phyloP scores from a whole-genome alignment of 2,113 vertebrate species.

The Suncus etruscus region DNA sequence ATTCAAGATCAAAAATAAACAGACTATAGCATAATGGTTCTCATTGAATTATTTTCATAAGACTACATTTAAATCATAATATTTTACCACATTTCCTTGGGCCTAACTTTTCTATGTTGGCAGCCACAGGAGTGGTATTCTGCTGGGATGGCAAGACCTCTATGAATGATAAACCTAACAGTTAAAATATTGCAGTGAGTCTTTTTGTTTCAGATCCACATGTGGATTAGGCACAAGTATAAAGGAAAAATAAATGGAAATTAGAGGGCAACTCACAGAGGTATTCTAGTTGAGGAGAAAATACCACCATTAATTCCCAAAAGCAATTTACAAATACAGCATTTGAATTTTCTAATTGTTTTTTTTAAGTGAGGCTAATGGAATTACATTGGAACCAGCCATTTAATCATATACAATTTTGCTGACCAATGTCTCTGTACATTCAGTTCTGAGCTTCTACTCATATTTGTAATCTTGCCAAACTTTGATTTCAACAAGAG shows the following conservation, averaged over 20 bases:
- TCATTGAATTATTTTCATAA: constrained; percentile 71
- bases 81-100: constrained; percentile 76
- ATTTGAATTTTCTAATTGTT: constrained; percentile 75
- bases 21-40: constrained; percentile 62
- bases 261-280: constrained; percentile 67
- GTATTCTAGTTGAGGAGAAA: constrained; percentile 72
- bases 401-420: constrained; percentile 73
- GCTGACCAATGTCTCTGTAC: constrained; percentile 69
- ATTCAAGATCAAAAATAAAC: constrained; percentile 79
- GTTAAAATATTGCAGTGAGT: constrained; percentile 73
- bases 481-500: constrained; percentile 21
- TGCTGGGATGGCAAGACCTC: constrained; percentile 73
- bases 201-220: constrained; percentile 76
- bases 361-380: constrained; percentile 72
- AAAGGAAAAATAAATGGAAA: constrained; percentile 81
- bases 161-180: constrained; percentile 72
- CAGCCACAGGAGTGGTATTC: constrained; percentile 76
- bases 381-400: constrained; percentile 73
- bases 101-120: constrained; percentile 76
- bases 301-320: constrained; percentile 77
- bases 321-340: constrained; percentile 76
- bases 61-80: constrained; percentile 56
- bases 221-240: constrained; percentile 77
- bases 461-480: constrained; percentile 63
- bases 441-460: constrained; percentile 26